Percentiles rank a stretch among this genome's conserved stretches.
Conservation (phyloP, 2,797 vertebrate genomes). For the Tenualosa thibaudeaui region DNA sequence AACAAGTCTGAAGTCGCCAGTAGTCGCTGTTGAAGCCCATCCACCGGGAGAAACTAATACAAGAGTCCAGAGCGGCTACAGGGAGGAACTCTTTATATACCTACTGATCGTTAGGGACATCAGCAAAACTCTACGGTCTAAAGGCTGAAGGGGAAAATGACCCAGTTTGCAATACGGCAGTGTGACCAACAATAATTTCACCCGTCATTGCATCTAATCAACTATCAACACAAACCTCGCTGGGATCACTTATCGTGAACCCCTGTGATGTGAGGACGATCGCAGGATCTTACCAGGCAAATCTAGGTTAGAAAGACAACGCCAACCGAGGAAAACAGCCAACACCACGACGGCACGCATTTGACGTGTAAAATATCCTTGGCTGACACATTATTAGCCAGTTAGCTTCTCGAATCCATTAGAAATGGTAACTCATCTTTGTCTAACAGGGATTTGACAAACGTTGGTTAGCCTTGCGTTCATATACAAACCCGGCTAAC, state of each 20-base stretch:
- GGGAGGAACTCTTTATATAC: background rate
- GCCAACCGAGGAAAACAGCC: background rate
- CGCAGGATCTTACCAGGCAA: background rate
- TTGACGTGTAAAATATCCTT: background rate
- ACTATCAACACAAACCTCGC: background rate
- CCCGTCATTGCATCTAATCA: background rate
- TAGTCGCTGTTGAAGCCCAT: background rate
- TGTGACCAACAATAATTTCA: background rate
- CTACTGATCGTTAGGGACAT: background rate
- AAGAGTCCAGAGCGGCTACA: background rate
- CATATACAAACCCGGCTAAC: background rate
- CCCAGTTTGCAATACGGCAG: background rate
- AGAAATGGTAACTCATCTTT: background rate
- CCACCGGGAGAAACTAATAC: background rate
- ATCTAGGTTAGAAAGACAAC: background rate
- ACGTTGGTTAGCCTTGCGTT: background rate
- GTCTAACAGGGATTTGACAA: background rate
- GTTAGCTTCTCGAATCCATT: background rate
- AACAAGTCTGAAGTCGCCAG: background rate
- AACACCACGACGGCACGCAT: background rate
- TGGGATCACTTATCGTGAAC: background rate
- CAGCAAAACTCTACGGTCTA: background rate
- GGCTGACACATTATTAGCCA: background rate
- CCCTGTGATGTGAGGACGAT: background rate
- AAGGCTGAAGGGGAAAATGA: background rate